Base-by-base conservation (phyloP, 2,113 vertebrate genomes). In the Myiopsitta monachus region DNA sequence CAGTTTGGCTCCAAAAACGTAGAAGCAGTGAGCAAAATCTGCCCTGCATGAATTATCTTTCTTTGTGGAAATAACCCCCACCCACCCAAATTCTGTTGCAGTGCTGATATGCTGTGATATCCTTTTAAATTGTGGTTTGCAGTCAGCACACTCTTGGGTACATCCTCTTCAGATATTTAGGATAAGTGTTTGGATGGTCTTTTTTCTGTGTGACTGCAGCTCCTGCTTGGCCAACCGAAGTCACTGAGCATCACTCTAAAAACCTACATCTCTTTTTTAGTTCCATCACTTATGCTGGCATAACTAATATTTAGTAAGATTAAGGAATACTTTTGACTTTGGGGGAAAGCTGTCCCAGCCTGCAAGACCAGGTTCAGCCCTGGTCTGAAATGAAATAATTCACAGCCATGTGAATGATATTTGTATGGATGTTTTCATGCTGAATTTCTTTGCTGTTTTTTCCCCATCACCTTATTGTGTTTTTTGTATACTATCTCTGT, bases 221-320 rank as follows among this genome's bases (percentile, higher is more conserved):
- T 73, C 73, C 54, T 70, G 14, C 33, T 52, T 75, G 69, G 51
- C 91, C 82, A 82, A 59, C 54, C 19, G 39, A 89, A 86, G 47
- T 47, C n/a, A 41, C 36, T 28, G 43, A 81, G 77, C 22, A n/a
- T 88, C 49, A 54, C 39, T 75, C 69, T 55, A 13, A 82, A 90
- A 95, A 72, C 66, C 14, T 73, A 33, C 68, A 9, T 33, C 82
- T 94, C 90, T 90, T 83, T 96, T 96, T 88, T 38, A 85, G 70
- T 93, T 74, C 39, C 54, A 46, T 74, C 61, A 47, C 72, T 91
- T 88, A 38, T 1, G 0, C 33, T 83, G 51, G 5, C 17, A 38
- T 28, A 62, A 11, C 17, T 26, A 54, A 44, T 59, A 49, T 36
- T 85, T n/a, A 47, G 46, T 14, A 63, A 64, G 44, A 64, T 26